phyloP scores from a whole-genome alignment of 2,113 vertebrate species.

The Podarcis muralis region DNA sequence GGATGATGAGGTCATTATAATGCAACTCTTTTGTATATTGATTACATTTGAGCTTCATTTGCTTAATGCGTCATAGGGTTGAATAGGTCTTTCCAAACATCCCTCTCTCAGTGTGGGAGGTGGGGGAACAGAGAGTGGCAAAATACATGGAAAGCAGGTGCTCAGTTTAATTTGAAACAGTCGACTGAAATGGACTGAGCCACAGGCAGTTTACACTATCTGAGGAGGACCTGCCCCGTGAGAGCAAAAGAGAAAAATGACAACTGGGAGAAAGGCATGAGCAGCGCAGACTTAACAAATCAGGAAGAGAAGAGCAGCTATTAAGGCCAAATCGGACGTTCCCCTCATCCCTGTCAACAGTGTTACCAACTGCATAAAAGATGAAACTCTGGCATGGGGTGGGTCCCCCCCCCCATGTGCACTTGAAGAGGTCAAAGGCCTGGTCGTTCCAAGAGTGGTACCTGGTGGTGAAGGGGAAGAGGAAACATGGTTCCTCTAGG shows the following conservation, averaged over 20 bases:
- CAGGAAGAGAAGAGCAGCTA: no score
- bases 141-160: conserved; percentile 19
- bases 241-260: background rate
- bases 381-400: background rate
- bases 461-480: background rate
- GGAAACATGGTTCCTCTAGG: background rate
- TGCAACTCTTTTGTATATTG: conserved; percentile 52
- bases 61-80: conserved; percentile 40
- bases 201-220: background rate
- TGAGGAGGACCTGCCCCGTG: fast-evolving
- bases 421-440: background rate
- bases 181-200: background rate
- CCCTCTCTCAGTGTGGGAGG: conserved; percentile 49
- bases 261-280: background rate
- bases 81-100: conserved; percentile 56
- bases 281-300: background rate
- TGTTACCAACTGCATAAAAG: background rate
- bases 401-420: background rate
- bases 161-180: background rate
- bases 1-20: conserved; percentile 61
- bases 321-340: background rate
- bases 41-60: conserved; percentile 60
- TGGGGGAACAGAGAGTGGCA: conserved; percentile 2
- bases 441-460: background rate
- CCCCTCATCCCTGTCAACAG: background rate